phyloP scores from a whole-genome alignment of 2,888 invertebrate species.

The Leptinotarsa juncta region DNA sequence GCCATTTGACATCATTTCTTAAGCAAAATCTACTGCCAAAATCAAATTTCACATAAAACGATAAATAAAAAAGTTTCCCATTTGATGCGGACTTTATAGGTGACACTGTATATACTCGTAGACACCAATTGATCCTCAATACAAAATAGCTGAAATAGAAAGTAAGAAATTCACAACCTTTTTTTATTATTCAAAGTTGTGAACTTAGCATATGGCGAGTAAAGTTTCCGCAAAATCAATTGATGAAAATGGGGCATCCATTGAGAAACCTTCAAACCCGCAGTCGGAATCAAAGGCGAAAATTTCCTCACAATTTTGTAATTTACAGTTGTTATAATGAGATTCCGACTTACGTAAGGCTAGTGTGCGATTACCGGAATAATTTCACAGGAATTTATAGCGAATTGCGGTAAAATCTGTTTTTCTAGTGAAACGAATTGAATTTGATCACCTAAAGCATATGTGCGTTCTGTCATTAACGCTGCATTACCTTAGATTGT shows the following conservation, averaged over 20 bases:
- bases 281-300: slow-evolving; percentile 16
- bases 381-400: slow-evolving; percentile 2
- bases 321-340: slow-evolving; percentile 1
- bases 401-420: background rate
- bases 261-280: background rate
- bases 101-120: too few species aligned
- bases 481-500: background rate
- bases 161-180: background rate
- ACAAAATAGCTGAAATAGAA: background rate
- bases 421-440: slow-evolving; percentile 1
- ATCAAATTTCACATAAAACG: too few species aligned
- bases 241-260: background rate
- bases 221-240: background rate
- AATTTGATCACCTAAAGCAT: slow-evolving; percentile 3
- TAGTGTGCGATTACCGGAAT: background rate
- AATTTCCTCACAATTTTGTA: slow-evolving; percentile 22
- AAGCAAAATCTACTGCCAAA: too few species aligned
- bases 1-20: too few species aligned
- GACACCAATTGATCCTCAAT: background rate
- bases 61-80: too few species aligned
- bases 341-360: slow-evolving; percentile 18
- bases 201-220: background rate
- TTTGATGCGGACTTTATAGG: too few species aligned
- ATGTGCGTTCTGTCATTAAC: slow-evolving; percentile 6
- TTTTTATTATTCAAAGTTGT: background rate